Base-by-base conservation (phyloP, 2,888 invertebrate species). In the Tenodera sinensis region DNA sequence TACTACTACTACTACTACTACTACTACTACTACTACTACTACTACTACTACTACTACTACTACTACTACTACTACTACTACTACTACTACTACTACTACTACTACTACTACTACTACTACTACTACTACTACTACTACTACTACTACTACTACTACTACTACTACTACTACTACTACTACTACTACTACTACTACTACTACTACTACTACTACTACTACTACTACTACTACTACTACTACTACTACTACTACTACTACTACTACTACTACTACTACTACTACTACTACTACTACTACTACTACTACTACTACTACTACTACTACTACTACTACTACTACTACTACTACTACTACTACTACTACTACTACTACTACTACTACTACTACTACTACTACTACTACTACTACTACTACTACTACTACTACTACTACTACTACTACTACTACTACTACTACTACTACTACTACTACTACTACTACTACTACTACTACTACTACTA, bases 1-100 rank as follows among this genome's bases (percentile, higher is more conserved):
- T 84, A 84, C 84, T 84, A 84, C 84, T 30, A 84, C 84, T 84
- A 84, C 84, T 84, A 84, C 84, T 84, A 84, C 84, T 84, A 84
- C 84, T 84, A 84, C 84, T 84, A 84, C 84, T 84, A 84, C 84
- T 84, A 84, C 84, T 84, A 84, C 84, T 84, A 34, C 84, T 84
- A 84, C 84, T 84, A 84, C 84, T 84, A 84, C 84, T 84, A 84
- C 84, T 84, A 84, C 84, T 84, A 84, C 84, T 84, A 84, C 84
- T 84, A 84, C 84, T 84, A 84, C 84, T 84, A 84, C 84, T 84
- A 84, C 84, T 84, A 84, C 84, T 84, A 84, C 84, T 84, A 84
- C 84, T 84, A 84, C 84, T 84, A 84, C 84, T 84, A 84, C 84
- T 84, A 84, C 84, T 84, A 84, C 84, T 84, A 84, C 84, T 84